Conservation (phyloP, 2,888 invertebrate genomes). For the Drosophila longiperda region DNA sequence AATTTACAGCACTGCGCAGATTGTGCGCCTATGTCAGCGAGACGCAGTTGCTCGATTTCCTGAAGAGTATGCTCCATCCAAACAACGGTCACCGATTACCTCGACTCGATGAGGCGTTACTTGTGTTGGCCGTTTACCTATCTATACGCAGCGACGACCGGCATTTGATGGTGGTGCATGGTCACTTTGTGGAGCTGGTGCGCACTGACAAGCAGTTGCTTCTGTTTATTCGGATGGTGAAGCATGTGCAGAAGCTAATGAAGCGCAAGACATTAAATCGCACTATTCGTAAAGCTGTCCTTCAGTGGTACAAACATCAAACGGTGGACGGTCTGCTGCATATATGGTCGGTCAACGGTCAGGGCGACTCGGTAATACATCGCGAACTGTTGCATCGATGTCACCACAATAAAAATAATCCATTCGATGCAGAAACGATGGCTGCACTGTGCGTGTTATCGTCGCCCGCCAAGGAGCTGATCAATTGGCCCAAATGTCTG, state of each 20-base stretch:
- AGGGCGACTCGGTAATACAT: constrained; percentile 67
- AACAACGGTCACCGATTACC: constrained; percentile 53
- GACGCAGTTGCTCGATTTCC: constrained; percentile 53
- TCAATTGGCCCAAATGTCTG: constrained; percentile 50
- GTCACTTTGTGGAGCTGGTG: constrained; percentile 62
- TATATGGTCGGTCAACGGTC: constrained; percentile 70
- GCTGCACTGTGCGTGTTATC: constrained; percentile 53
- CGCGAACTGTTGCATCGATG: constrained; percentile 74
- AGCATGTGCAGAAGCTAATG: constrained; percentile 60
- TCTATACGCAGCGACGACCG: constrained; percentile 44
- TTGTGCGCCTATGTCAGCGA: constrained; percentile 59
- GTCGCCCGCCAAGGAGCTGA: constrained; percentile 23
- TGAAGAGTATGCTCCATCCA: constrained; percentile 50
- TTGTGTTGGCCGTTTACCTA: constrained; percentile 79
- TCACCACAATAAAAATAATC: constrained; percentile 56
- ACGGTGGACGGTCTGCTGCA: constrained; percentile 59
- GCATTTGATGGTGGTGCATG: constrained; percentile 66
- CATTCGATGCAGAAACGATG: constrained; percentile 19
- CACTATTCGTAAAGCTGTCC: constrained; percentile 80
- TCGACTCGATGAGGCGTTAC: constrained; percentile 80
- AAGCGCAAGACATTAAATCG: constrained; percentile 69
- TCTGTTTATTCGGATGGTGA: constrained; percentile 74
- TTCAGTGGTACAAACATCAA: constrained; percentile 77
- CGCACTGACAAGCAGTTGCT: constrained; percentile 75
- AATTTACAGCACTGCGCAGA: constrained; percentile 40